Conservation (phyloP, 2,888 invertebrate species). For the Limnephilus auricula region DNA sequence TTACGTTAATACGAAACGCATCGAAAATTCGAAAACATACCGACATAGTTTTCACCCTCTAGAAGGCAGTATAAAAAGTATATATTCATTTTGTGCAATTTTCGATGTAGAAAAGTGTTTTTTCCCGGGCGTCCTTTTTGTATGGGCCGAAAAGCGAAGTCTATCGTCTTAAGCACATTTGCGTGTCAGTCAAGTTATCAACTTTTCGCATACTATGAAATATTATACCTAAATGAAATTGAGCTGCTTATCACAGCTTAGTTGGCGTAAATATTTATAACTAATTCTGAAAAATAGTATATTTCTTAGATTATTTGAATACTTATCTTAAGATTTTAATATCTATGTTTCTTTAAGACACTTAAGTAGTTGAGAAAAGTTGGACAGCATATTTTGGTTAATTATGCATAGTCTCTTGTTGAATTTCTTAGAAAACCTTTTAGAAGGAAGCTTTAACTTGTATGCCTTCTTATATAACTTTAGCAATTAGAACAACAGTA, state of each 20-base stretch:
- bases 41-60: too few relatives aligned
- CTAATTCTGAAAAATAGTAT: neutral
- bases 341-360: neutral
- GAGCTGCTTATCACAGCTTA: conserved; percentile 29
- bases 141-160: too few relatives aligned
- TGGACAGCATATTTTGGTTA: neutral
- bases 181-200: neutral
- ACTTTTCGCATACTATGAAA: neutral
- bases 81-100: too few relatives aligned
- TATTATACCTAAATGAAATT: neutral
- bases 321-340: neutral
- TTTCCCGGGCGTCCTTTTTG: too few relatives aligned
- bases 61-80: too few relatives aligned
- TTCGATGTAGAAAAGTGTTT: too few relatives aligned
- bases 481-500: neutral
- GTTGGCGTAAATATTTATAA: conserved; percentile 4
- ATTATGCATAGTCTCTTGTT: neutral
- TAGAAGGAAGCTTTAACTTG: neutral
- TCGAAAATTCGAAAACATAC: too few relatives aligned
- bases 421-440: neutral
- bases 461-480: neutral
- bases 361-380: neutral
- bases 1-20: too few relatives aligned
- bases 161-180: neutral
- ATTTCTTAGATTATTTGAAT: neutral